phyloP scores from a whole-genome alignment of 1,140 invertebrate species.

The Aphelenchoides avenae region DNA sequence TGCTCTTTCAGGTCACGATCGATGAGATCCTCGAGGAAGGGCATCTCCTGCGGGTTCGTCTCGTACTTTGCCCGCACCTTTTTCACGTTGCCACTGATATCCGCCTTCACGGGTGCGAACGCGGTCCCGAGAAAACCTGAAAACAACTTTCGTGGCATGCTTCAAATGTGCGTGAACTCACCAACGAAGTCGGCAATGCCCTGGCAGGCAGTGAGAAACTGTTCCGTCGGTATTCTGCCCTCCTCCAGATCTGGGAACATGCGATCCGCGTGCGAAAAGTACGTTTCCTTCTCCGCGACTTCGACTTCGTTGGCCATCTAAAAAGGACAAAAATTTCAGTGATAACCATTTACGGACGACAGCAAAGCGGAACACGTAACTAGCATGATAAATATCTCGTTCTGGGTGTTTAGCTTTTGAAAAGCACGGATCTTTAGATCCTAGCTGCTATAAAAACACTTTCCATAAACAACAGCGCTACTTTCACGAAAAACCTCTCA shows the following conservation, averaged over 20 bases:
- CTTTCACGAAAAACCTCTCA: background rate
- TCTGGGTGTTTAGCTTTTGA: background rate
- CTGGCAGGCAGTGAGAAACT: slow-evolving; percentile 44
- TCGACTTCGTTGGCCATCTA: background rate
- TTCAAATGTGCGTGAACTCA: slow-evolving; percentile 6
- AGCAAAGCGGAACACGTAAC: no score
- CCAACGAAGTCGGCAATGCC: slow-evolving; percentile 48
- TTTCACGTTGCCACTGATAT: slow-evolving; percentile 42
- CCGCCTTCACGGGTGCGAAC: slow-evolving; percentile 44
- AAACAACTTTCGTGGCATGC: slow-evolving; percentile 8
- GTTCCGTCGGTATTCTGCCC: slow-evolving; percentile 41
- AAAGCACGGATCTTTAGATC: background rate
- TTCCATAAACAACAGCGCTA: background rate
- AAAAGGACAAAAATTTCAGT: background rate
- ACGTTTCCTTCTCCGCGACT: slow-evolving; percentile 2
- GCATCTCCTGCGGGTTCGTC: slow-evolving; percentile 19
- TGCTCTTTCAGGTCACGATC: slow-evolving; percentile 35
- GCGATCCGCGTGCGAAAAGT: slow-evolving; percentile 40
- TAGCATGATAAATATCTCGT: no score
- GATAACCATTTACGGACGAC: no score
- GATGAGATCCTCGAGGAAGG: slow-evolving; percentile 33
- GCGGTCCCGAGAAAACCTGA: slow-evolving; percentile 42
- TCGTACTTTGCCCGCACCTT: slow-evolving; percentile 40
- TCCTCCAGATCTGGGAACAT: slow-evolving; percentile 32
- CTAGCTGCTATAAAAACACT: background rate